These are phyloP conservation scores for Xestia sexstrigata DNA, from an alignment of 2,888 invertebrate species.

Conservation along the genomic window DNA sequence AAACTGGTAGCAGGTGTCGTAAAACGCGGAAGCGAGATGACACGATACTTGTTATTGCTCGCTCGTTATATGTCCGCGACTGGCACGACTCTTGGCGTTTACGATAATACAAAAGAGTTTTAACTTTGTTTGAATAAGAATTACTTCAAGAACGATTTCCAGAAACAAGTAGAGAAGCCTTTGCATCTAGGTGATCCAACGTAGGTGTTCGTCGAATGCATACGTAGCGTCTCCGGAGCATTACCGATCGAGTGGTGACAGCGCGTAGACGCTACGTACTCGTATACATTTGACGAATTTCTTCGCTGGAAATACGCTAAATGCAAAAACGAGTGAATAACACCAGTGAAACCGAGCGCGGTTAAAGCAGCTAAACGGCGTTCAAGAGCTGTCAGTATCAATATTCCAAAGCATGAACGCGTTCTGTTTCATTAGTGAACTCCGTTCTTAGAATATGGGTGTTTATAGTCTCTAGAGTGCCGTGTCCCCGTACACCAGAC, in stretches of 20 bases:
- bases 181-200: background rate
- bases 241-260: background rate
- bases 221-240: background rate
- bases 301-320: background rate
- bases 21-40: constrained; percentile 2
- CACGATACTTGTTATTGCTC: background rate
- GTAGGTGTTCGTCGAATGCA: background rate
- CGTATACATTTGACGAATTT: background rate
- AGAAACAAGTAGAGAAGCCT: constrained; percentile 12
- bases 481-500: constrained; percentile 42
- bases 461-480: constrained; percentile 30
- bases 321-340: background rate
- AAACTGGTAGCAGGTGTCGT: background rate
- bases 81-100: background rate
- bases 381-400: background rate
- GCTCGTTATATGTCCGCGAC: background rate
- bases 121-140: background rate
- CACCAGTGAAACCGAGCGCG: background rate
- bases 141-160: background rate
- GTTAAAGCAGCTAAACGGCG: background rate
- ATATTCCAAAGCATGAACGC: background rate
- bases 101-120: background rate
- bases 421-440: background rate
- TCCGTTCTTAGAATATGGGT: constrained; percentile 27
- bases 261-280: background rate